phyloP scores from a whole-genome alignment of 2,888 invertebrate genomes.

The Phasia obesa region DNA sequence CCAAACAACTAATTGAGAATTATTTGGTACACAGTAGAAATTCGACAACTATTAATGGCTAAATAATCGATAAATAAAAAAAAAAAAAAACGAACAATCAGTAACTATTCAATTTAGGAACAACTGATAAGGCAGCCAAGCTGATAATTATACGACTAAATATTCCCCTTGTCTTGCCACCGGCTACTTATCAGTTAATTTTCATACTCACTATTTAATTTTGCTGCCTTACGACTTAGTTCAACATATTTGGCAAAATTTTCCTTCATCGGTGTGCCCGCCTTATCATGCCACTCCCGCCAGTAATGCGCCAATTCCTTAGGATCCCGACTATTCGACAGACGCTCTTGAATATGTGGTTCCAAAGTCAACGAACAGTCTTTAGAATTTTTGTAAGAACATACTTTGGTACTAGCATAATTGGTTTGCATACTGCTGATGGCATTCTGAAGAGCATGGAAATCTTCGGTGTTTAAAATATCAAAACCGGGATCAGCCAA shows the following conservation, averaged over 20 bases:
- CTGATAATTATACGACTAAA: too few relatives aligned
- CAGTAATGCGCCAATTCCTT: constrained; percentile 90
- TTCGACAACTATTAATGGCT: too few relatives aligned
- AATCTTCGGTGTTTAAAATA: constrained; percentile 87
- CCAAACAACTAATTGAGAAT: too few relatives aligned
- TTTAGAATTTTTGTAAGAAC: constrained; percentile 85
- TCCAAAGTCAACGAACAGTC: constrained; percentile 88
- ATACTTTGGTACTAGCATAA: constrained; percentile 90
- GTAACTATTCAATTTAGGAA: too few relatives aligned
- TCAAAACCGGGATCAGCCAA: constrained; percentile 88
- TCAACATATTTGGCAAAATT: constrained; percentile 87
- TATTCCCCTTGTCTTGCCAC: too few relatives aligned
- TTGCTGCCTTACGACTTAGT: constrained; percentile 87
- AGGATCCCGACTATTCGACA: constrained; percentile 88
- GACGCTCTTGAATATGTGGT: constrained; percentile 85
- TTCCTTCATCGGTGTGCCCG: constrained; percentile 86
- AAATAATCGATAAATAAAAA: too few relatives aligned
- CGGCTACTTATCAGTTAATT: not conserved
- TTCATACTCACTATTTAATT: constrained; percentile 85
- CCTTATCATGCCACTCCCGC: constrained; percentile 90
- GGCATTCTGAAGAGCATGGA: constrained; percentile 85
- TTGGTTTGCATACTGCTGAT: constrained; percentile 89
- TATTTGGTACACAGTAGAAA: too few relatives aligned
- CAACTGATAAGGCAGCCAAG: too few relatives aligned
- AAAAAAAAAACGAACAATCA: too few relatives aligned